Evolutionary conservation across 2,797 vertebrate genomes (phyloP).

Genomic region (Chaenodraco wilsoni): DNA sequence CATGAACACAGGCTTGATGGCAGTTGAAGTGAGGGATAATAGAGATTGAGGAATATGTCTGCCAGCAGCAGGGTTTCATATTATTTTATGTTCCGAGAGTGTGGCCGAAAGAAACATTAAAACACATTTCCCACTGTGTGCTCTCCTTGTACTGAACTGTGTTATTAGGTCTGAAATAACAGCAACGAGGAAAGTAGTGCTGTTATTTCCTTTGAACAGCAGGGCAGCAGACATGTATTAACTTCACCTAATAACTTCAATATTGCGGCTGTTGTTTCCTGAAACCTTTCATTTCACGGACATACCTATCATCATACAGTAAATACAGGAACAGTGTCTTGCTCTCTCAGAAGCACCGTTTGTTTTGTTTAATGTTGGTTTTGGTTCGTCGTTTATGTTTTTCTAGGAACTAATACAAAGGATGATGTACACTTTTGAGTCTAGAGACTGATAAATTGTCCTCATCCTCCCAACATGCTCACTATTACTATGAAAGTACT

Average conservation of each 20-base stretch:
- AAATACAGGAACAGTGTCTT: not conserved
- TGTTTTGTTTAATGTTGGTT: constrained; percentile 10
- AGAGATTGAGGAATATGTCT: constrained; percentile 9
- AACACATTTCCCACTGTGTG: constrained; percentile 11
- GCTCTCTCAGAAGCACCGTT: not conserved
- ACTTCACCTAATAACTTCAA: constrained; percentile 26
- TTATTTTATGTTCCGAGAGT: not conserved
- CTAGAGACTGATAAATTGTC: no score
- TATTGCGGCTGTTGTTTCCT: constrained; percentile 10
- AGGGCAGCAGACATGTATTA: not conserved
- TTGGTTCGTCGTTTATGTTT: not conserved
- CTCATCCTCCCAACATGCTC: not conserved
- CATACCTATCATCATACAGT: constrained; percentile 20
- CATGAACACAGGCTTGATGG: not conserved
- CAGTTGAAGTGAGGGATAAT: constrained; percentile 27
- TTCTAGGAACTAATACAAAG: not conserved
- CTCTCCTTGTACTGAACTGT: constrained; percentile 9
- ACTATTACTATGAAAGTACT: not conserved
- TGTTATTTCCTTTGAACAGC: constrained; percentile 21
- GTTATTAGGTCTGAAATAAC: constrained; percentile 44
- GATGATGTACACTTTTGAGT: not conserved
- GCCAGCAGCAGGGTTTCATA: constrained; percentile 22
- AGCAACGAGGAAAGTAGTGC: not conserved
- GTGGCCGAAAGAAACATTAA: constrained; percentile 14
- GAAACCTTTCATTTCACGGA: constrained; percentile 8